Percentiles rank a stretch among this genome's conserved stretches.
These are phyloP conservation scores for Tricholauxania praeusta DNA, from an alignment of 2,888 invertebrate species.

Conservation along the genomic window DNA sequence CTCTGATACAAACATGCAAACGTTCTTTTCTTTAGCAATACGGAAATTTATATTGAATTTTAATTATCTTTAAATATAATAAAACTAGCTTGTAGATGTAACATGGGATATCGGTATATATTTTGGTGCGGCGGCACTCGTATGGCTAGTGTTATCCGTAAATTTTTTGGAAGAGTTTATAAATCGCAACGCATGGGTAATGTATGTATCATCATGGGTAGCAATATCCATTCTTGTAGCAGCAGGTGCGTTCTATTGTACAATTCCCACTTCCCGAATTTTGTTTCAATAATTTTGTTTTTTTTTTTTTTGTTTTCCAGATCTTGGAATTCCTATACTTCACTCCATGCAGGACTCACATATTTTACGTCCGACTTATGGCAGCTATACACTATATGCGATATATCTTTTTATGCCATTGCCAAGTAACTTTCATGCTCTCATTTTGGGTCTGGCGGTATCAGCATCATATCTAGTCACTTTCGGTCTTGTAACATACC, in stretches of 20 bases:
- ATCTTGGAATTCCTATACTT: constrained; percentile 76
- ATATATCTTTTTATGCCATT: constrained; percentile 88
- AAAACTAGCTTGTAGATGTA: constrained; percentile 53
- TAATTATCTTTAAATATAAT: too few species aligned
- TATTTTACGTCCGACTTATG: constrained; percentile 77
- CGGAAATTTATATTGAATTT: too few species aligned
- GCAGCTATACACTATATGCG: constrained; percentile 79
- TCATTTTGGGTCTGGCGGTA: constrained; percentile 77
- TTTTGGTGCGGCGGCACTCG: constrained; percentile 56
- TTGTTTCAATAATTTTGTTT: neutral
- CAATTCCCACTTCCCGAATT: neutral
- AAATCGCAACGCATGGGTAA: constrained; percentile 64
- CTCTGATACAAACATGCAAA: too few species aligned
- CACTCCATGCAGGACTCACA: too few species aligned
- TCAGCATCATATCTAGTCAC: constrained; percentile 76
- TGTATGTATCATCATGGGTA: constrained; percentile 66
- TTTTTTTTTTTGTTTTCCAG: constrained; percentile 59
- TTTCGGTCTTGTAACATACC: constrained; percentile 72
- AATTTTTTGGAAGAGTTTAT: constrained; percentile 64
- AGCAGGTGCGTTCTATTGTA: constrained; percentile 67
- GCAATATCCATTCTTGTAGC: constrained; percentile 70
- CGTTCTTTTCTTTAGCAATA: too few species aligned
- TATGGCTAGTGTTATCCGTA: constrained; percentile 64
- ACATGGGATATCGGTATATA: constrained; percentile 65
- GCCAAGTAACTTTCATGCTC: constrained; percentile 78